Conservation (phyloP, 2,888 invertebrate genomes). For the Trichopria drosophilae region DNA sequence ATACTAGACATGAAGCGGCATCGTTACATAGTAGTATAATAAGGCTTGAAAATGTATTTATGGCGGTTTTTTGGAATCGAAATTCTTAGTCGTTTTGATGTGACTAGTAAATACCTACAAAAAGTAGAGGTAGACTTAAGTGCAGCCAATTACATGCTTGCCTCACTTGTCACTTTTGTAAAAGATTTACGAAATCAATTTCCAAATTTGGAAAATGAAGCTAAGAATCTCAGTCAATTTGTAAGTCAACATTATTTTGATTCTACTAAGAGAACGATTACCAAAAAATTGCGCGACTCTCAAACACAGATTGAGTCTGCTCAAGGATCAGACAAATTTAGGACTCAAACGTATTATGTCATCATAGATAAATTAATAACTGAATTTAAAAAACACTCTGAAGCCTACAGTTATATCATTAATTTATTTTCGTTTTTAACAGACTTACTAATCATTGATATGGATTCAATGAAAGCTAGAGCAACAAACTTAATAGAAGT, state of each 20-base stretch:
- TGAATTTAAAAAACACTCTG: neutral
- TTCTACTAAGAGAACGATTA: neutral
- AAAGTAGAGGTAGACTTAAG: constrained; percentile 5
- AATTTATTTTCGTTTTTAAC: neutral
- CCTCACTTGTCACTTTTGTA: neutral
- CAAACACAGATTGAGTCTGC: too few relatives aligned
- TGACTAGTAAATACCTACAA: constrained; percentile 4
- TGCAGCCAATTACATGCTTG: constrained; percentile 1
- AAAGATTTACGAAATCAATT: constrained; percentile 3
- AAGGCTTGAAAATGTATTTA: constrained; percentile 9
- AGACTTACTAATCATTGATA: neutral
- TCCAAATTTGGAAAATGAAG: neutral
- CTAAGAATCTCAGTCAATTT: neutral
- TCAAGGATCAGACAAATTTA: too few relatives aligned
- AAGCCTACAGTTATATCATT: neutral
- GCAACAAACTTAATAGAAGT: neutral
- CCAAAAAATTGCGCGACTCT: too few relatives aligned
- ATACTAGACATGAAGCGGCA: neutral
- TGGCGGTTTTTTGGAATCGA: neutral
- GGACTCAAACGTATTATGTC: neutral
- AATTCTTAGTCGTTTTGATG: constrained; percentile 3
- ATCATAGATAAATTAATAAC: neutral
- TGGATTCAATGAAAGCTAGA: neutral
- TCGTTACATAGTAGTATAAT: neutral
- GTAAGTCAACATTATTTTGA: neutral